Percentiles rank a stretch among this genome's conserved stretches.
phyloP scores from a whole-genome alignment of 2,113 vertebrate species.

The Noctilio leporinus region DNA sequence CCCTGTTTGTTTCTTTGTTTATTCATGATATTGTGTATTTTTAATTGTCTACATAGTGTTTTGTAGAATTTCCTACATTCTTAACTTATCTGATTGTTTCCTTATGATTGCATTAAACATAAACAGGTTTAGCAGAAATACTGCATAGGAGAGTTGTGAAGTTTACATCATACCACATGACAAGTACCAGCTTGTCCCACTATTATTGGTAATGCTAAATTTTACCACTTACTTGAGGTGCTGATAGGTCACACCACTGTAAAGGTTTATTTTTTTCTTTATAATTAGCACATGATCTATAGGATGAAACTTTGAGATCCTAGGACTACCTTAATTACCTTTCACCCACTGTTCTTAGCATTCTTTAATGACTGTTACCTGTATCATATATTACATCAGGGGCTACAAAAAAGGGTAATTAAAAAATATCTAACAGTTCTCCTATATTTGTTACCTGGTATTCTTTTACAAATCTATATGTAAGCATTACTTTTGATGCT shows the following conservation, averaged over 20 bases:
- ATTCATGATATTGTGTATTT: not conserved
- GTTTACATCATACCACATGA: not conserved
- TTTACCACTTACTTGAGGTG: not conserved
- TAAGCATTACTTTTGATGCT: not conserved
- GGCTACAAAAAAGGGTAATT: not conserved
- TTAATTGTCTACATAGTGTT: not conserved
- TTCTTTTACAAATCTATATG: not conserved
- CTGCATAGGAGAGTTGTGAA: not conserved
- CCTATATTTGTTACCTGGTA: not conserved
- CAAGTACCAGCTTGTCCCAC: not conserved
- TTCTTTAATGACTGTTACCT: not conserved
- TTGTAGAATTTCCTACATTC: not conserved
- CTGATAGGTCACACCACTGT: not conserved
- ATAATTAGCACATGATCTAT: not conserved
- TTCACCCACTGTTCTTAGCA: conserved; percentile 13
- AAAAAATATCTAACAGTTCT: not conserved
- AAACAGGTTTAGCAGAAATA: conserved; percentile 9
- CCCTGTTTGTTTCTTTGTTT: conserved; percentile 11
- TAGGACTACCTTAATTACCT: not conserved
- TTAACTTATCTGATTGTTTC: conserved; percentile 10
- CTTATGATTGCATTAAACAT: not conserved
- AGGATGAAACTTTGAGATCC: not conserved
- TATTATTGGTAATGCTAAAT: not conserved
- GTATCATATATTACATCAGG: not conserved
- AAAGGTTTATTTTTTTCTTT: not conserved